Evolutionary conservation across 1,140 invertebrate species (phyloP).

Genomic region (Drosophila hydei): DNA sequence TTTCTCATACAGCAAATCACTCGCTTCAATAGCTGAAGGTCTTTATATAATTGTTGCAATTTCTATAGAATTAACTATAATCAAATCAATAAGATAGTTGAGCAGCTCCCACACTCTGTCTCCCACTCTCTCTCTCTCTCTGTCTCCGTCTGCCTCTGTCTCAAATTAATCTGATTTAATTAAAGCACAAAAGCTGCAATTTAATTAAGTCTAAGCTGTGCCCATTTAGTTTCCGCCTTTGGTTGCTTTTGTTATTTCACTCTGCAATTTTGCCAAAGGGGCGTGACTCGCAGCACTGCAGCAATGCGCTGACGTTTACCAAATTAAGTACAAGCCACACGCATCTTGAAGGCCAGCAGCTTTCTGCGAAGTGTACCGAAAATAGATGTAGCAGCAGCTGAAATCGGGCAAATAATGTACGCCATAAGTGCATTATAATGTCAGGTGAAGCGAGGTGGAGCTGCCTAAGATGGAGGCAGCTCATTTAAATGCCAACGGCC

Average conservation of each 20-base stretch:
- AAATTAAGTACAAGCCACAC: conserved; percentile 38
- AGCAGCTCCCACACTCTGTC: too few species aligned
- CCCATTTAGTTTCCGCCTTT: neutral
- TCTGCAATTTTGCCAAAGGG: neutral
- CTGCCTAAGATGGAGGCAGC: too few species aligned
- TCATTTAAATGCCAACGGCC: conserved; percentile 21
- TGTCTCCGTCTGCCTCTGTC: neutral
- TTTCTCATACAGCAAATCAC: too few species aligned
- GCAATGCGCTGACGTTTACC: conserved; percentile 22
- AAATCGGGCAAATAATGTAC: too few species aligned
- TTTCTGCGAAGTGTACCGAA: conserved; percentile 43
- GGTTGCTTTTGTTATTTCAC: conserved; percentile 14
- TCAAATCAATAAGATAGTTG: too few species aligned
- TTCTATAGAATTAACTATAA: too few species aligned
- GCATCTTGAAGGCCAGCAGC: conserved; percentile 40
- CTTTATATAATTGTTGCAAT: too few species aligned
- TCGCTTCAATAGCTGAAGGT: too few species aligned
- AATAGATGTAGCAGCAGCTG: conserved; percentile 16
- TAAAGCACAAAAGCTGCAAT: neutral
- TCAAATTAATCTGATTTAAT: neutral
- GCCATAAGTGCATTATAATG: conserved; percentile 15
- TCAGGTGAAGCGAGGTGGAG: too few species aligned
- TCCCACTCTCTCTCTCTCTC: neutral
- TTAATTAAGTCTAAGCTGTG: neutral
- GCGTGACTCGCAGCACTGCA: conserved; percentile 5